These are phyloP conservation scores for Proales similis DNA, from an alignment of 1,140 invertebrate species.

Conservation along the genomic window DNA sequence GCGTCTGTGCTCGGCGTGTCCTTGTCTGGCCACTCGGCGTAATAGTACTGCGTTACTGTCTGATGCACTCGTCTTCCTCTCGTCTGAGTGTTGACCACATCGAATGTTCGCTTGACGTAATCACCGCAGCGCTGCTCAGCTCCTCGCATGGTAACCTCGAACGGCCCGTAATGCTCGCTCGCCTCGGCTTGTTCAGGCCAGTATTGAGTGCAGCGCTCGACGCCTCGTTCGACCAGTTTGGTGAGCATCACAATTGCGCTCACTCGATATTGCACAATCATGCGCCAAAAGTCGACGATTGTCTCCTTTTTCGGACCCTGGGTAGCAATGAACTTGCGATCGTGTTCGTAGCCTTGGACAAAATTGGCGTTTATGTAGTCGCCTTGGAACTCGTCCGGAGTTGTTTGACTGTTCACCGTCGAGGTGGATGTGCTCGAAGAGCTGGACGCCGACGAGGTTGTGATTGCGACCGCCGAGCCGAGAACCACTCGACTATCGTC, in stretches of 20 bases:
- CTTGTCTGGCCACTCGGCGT: constrained; percentile 89
- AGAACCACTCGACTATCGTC: constrained; percentile 26
- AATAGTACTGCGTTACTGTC: constrained; percentile 79
- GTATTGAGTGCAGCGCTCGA: constrained; percentile 86
- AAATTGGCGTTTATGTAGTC: constrained; percentile 98
- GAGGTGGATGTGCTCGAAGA: not conserved
- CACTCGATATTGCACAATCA: constrained; percentile 88
- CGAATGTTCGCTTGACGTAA: constrained; percentile 25
- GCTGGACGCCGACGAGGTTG: no score
- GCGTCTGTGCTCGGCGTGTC: constrained; percentile 50
- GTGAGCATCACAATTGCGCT: constrained; percentile 88
- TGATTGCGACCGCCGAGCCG: no score
- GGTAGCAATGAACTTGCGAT: constrained; percentile 92
- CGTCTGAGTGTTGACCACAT: constrained; percentile 2
- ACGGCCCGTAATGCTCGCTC: constrained; percentile 7
- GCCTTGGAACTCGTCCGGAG: not conserved
- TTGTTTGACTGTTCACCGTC: constrained; percentile 12
- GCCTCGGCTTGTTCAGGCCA: constrained; percentile 68
- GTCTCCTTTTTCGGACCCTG: constrained; percentile 89
- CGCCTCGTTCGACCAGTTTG: constrained; percentile 71
- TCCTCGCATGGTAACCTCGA: constrained; percentile 24
- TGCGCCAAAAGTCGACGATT: constrained; percentile 86
- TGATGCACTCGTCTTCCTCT: constrained; percentile 65
- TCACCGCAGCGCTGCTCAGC: constrained; percentile 20
- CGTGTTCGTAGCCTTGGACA: constrained; percentile 93